Base-by-base conservation (phyloP, 2,797 vertebrate species). In the Columba guinea region DNA sequence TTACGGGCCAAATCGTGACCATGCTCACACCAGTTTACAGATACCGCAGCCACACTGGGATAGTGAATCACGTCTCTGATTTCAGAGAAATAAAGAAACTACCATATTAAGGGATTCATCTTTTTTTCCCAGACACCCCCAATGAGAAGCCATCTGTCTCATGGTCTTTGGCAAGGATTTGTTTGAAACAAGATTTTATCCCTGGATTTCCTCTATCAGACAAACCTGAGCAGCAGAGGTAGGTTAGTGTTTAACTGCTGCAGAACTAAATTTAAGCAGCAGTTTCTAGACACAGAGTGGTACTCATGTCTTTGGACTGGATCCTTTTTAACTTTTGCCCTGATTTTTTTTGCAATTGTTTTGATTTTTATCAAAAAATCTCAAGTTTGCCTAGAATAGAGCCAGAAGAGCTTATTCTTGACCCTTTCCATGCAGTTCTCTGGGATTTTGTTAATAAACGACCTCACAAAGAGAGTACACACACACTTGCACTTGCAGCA, bases 201-300 rank as follows among this genome's bases (percentile, higher is more conserved):
- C 77, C 34, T 78, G 64, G 37, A 48, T 95, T 96, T 95, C 58
- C 59, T 93, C 87, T 91, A 82, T 94, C 96, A 91, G 62, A 78
- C 80, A 93, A 95, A 95, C 28, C 8, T 82, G 74, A 84, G 79
- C 71, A 91, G 69, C 89, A 91, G 70, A 77, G 58, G 80, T 90
- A 56, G 21, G 81, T 95, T 69, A 84, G 73, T 24, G 34, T 65
- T 49, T 62, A 70, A 90, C 84, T 55, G 53, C 89, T 75, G 87
- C 89, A 94, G 67, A 95, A 89, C 68, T 82, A 88, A 84, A 63
- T 68, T 82, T 89, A 87, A 83, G 58, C 5, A 84, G 53, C 41
- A 83, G 63, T 65, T 68, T 95, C 79, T 67, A 92, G 56, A 88
- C 41, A 71, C 46, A 53, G 85, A 89, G 58, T 12, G 55, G n/a